phyloP scores from a whole-genome alignment of 2,888 invertebrate genomes.

The Diogma glabrata region DNA sequence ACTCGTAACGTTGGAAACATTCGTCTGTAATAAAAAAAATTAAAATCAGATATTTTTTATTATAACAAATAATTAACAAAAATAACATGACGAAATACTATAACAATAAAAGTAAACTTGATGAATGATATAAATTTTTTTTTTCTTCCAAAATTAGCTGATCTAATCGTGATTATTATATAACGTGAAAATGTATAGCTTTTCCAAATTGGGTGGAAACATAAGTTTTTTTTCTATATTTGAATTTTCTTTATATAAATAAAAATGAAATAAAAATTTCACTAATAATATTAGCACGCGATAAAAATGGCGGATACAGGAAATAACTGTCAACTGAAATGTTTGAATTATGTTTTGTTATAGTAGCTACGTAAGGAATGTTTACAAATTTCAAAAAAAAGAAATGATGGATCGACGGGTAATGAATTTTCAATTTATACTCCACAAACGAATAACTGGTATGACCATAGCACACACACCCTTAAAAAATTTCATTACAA shows the following conservation, averaged over 20 bases:
- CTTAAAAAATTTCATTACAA: constrained; percentile 1
- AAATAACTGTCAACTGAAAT: constrained; percentile 10
- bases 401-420: too few species aligned
- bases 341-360: not conserved
- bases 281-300: constrained; percentile 4
- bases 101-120: not conserved
- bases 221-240: not conserved
- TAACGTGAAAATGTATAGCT: too few species aligned
- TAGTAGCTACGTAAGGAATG: too few species aligned
- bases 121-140: not conserved
- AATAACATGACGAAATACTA: constrained; percentile 2
- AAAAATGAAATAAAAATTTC: not conserved
- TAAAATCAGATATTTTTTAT: too few species aligned
- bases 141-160: too few species aligned
- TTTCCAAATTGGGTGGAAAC: not conserved
- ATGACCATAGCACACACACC: too few species aligned
- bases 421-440: too few species aligned
- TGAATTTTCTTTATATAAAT: not conserved
- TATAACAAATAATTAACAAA: constrained; percentile 12
- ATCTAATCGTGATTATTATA: too few species aligned
- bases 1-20: constrained; percentile 98
- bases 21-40: constrained; percentile 50
- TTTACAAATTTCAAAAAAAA: too few species aligned
- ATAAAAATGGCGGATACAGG: constrained; percentile 10
- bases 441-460: too few species aligned